Evolutionary conservation across 2,888 invertebrate species (phyloP).

Genomic region (Dinocampus coccinellae): DNA sequence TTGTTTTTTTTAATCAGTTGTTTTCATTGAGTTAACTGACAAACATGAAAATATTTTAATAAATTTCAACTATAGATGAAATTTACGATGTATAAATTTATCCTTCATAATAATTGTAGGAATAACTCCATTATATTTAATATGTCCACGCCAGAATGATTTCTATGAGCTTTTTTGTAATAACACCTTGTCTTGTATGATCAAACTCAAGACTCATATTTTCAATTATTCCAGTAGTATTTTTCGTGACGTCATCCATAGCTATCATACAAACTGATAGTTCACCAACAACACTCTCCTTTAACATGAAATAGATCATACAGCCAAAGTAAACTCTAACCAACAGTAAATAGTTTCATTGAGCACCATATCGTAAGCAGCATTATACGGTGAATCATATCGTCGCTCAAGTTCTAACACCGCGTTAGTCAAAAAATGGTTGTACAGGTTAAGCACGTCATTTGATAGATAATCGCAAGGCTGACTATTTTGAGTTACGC

Average conservation of each 20-base stretch:
- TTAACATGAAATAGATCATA: slow-evolving; percentile 95
- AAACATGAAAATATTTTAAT: not conserved
- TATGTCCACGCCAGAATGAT: no score
- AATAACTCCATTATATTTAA: no score
- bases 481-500: no score
- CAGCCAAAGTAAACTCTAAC: slow-evolving; percentile 94
- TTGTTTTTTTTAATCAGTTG: not conserved
- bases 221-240: slow-evolving; percentile 99
- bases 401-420: no score
- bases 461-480: no score
- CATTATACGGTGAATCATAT: slow-evolving; percentile 89
- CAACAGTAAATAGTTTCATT: slow-evolving; percentile 91
- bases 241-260: slow-evolving; percentile 99
- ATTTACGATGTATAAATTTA: not conserved
- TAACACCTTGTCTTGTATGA: slow-evolving; percentile 97
- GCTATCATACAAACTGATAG: slow-evolving; percentile 99
- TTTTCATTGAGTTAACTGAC: no score
- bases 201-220: slow-evolving; percentile 97
- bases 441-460: no score
- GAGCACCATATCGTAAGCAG: slow-evolving; percentile 94
- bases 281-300: slow-evolving; percentile 97
- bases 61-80: not conserved
- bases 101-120: not conserved
- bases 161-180: slow-evolving; percentile 90
- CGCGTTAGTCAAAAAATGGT: no score